Base-by-base conservation (phyloP, 2,113 vertebrate species). In the Tragulus kanchil region DNA sequence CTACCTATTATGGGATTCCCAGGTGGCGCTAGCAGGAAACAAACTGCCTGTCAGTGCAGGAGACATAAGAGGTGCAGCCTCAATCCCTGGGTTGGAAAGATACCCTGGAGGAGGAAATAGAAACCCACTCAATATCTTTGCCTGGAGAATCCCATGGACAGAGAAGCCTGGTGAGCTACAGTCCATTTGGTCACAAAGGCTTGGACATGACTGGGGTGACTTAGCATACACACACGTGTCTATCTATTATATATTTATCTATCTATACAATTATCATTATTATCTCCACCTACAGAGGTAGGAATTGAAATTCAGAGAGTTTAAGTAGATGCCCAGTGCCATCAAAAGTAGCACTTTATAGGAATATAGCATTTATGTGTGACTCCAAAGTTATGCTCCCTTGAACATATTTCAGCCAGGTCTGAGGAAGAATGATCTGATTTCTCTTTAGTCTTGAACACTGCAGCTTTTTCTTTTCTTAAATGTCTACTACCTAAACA, bases 141-240 rank as follows among this genome's bases (percentile, higher is more conserved):
- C 36, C 36, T 36, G 36, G 36, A 36, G 36, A 36, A 36, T 36
- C 36, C 36, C 36, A 36, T 36, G 36, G 36, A 36, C 36, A 21
- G 36, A 36, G 4, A 36, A 36, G 9, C 4, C n/a, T 42, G 67
- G 17, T 5, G 0, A 21, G 9, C 67, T 42, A 9, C 67, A 23
- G 67, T 42, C 67, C 67, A 71, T 11, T 0, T 1, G 10, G 31
- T 67, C 0, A 0, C 67, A 69, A 69, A 69, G 36, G 42, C 17
- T 71, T 36, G 42, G 67, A 71, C 5, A 71, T 0, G 0, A 71
- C n/a, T 12, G 67, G 6, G 6, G 67, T 1, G 0, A 71, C 36
- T 42, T n/a, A 71, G 3, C 36, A 36, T 36, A 36, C 36, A 36
- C 36, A 36, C 36, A 36, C 36, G 36, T 36, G 36, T 36, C 31